Conservation (phyloP, 1,140 invertebrate species). For the Ceratina calcarata region DNA sequence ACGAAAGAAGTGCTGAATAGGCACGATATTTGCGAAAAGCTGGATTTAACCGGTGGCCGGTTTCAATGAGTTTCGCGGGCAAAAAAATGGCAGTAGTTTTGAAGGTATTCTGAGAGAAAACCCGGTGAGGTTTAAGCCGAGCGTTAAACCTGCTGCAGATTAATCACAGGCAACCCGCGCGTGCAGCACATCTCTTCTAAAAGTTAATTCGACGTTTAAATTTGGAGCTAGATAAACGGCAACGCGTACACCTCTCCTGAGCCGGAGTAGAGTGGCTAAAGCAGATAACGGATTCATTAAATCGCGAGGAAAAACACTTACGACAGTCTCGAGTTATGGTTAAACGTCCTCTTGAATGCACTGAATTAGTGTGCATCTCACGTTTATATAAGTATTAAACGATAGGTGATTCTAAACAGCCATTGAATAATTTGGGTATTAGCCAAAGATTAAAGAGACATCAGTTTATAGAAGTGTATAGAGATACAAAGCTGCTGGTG, state of each 20-base stretch:
- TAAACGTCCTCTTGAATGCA: background rate
- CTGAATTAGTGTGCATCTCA: background rate
- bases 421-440: too few species aligned
- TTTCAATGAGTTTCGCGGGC: background rate
- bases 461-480: background rate
- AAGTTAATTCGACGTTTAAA: conserved; percentile 28
- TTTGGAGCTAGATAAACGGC: conserved; percentile 17
- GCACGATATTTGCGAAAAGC: conserved; percentile 22
- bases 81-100: conserved; percentile 2
- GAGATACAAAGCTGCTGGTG: background rate
- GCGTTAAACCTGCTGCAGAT: conserved; percentile 26
- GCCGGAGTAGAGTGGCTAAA: background rate
- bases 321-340: background rate
- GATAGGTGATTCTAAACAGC: too few species aligned
- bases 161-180: conserved; percentile 10
- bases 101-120: background rate
- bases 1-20: background rate
- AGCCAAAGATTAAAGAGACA: background rate
- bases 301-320: background rate
- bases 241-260: background rate
- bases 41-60: conserved; percentile 31
- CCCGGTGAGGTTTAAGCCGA: background rate
- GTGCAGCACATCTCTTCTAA: background rate
- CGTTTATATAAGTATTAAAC: background rate
- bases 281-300: conserved; percentile 28